Evolutionary conservation across 1,140 invertebrate species (phyloP).

Genomic region (Drosophila burlai): DNA sequence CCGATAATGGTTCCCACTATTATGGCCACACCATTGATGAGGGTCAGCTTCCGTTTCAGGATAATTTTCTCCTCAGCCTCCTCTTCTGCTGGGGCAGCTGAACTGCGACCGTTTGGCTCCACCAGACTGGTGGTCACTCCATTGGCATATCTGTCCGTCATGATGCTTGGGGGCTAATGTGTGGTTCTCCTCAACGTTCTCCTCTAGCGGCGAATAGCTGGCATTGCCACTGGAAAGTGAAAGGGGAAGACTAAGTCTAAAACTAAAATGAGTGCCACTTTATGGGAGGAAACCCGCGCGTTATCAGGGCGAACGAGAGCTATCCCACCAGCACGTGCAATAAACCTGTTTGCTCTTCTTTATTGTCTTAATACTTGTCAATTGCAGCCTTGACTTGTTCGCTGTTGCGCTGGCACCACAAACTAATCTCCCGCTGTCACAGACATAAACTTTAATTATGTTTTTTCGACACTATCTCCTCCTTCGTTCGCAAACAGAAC

Average conservation of each 20-base stretch:
- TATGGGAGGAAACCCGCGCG: not conserved
- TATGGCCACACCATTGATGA: conserved; percentile 94
- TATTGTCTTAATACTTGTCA: conserved; percentile 4
- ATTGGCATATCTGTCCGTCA: conserved; percentile 80
- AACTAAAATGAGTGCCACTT: not conserved
- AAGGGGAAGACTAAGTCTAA: conserved; percentile 5
- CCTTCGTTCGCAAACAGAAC: conserved; percentile 9
- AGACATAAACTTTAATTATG: conserved; percentile 37
- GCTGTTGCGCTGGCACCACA: conserved; percentile 19
- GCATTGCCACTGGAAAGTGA: conserved; percentile 63
- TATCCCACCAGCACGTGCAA: conserved; percentile 20
- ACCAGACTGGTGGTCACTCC: conserved; percentile 73
- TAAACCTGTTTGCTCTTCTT: conserved; percentile 18
- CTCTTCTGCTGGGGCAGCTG: not conserved
- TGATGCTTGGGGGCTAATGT: conserved; percentile 22
- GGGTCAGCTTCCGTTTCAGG: conserved; percentile 92
- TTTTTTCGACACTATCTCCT: conserved; percentile 34
- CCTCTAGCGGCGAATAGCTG: conserved; percentile 14
- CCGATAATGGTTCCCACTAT: conserved; percentile 94
- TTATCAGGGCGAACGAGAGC: not conserved
- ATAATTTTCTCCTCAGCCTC: conserved; percentile 86
- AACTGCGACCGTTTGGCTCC: conserved; percentile 40
- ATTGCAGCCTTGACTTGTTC: conserved; percentile 19
- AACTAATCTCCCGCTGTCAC: conserved; percentile 24
- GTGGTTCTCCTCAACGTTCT: conserved; percentile 11